Base-by-base conservation (phyloP, 2,113 vertebrate species). In the Sardina pilchardus region DNA sequence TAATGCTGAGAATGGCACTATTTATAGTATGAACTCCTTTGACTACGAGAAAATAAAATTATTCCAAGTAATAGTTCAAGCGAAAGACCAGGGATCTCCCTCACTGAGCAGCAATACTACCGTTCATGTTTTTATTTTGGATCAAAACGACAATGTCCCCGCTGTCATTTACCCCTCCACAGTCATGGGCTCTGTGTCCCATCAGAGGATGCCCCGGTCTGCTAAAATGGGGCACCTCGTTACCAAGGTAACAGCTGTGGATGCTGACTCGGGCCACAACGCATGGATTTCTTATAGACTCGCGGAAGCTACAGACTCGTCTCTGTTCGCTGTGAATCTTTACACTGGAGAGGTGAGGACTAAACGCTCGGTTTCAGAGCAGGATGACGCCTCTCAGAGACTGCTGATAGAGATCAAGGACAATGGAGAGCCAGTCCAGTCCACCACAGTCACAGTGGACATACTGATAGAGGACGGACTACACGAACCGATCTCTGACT, bases 221-320 rank as follows among this genome's bases (percentile, higher is more conserved):
- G 93, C 91, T 47, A 92, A 94, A 63, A 89, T 91, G 14, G 94
- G 93, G 24, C 92, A 94, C 81, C 90, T 95, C 5, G 92, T 94
- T 78, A 94, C 93, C 50, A 95, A 94, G 81, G 90, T 95, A 83
- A 93, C 93, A 0, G 93, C 94, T 50, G 93, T 94, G 91, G 94
- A 95, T 86, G 89, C 92, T 85, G 94, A 95, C 87, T 94, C 94
- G 2, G 95, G 94, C 80, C 93, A 94, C 48, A 95, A 95, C 84
- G 94, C 94, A 36, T 94, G 93, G 92, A 91, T 95, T 84, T 93
- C 93, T 1, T 95, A 94, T 89, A 91, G 92, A 81, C 90, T 95
- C 78, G 59, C 91, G 44, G 92, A 94, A 82, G 90, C 92, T 30
- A 90, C 93, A 0, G 92, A 94, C 59, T 87, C 84, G 80, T 91